A percentile compares a stretch with the other conserved stretches of the same genome.
Evolutionary conservation across 2,797 vertebrate species (phyloP).

Genomic region (Lophotriccus pileatus): DNA sequence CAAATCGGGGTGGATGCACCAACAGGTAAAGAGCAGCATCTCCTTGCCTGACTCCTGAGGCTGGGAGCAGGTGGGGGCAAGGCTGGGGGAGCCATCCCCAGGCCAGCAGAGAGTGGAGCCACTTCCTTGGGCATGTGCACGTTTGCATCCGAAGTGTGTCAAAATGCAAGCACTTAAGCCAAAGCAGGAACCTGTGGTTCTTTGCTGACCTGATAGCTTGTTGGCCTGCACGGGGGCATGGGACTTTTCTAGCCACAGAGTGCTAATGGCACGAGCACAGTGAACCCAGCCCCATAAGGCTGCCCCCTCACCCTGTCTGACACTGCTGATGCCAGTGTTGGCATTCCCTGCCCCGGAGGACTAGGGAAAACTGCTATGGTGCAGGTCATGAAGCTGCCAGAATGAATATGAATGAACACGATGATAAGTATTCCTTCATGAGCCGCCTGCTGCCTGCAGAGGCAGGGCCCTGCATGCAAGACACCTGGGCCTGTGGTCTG

Average conservation of each 20-base stretch:
- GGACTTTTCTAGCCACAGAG: background rate
- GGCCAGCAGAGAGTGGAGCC: rapidly evolving
- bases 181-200: background rate
- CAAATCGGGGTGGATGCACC: background rate
- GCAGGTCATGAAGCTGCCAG: background rate
- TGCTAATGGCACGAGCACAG: background rate
- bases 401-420: background rate
- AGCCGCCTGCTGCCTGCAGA: background rate
- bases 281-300: background rate
- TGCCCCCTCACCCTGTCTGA: rapidly evolving
- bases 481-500: background rate
- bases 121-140: rapidly evolving
- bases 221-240: rapidly evolving
- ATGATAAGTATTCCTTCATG: background rate
- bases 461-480: rapidly evolving
- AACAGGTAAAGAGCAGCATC: background rate
- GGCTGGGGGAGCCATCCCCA: background rate
- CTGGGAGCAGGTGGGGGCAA: rapidly evolving
- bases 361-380: background rate
- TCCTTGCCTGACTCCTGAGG: rapidly evolving
- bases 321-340: rapidly evolving
- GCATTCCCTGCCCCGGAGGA: background rate
- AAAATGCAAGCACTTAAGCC: background rate
- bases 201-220: background rate
- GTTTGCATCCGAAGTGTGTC: background rate